Evolutionary conservation across 2,113 vertebrate species (phyloP).

Genomic region (Tautogolabrus adspersus): DNA sequence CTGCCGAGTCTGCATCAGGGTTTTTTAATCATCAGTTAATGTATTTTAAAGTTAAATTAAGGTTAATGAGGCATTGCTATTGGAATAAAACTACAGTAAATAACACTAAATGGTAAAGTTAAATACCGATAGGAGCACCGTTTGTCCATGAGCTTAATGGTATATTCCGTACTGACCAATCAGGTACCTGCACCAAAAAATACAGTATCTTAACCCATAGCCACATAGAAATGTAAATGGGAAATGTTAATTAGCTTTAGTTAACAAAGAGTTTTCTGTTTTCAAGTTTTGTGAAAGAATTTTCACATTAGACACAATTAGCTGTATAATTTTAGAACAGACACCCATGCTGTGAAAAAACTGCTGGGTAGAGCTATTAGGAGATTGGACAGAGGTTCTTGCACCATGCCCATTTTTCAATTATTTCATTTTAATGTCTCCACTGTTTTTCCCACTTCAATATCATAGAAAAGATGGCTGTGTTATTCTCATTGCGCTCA

Average conservation of each 20-base stretch:
- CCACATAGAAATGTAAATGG: neutral
- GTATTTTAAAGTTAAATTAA: no score
- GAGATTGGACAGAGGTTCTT: constrained; percentile 28
- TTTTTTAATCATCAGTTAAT: no score
- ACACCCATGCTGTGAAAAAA: neutral
- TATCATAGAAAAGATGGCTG: constrained; percentile 49
- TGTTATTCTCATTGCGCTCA: constrained; percentile 52
- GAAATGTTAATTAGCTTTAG: neutral
- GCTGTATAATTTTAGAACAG: neutral
- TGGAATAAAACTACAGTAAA: no score
- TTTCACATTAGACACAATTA: neutral
- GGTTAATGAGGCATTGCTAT: no score
- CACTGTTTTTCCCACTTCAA: constrained; percentile 50
- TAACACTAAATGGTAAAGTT: no score
- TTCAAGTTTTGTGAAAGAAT: neutral
- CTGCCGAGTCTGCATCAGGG: no score
- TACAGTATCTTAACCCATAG: no score
- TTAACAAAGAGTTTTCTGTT: neutral
- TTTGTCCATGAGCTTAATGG: no score
- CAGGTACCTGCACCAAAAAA: no score
- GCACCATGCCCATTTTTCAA: constrained; percentile 48
- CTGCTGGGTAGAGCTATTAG: neutral
- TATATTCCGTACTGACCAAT: no score
- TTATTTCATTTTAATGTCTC: constrained; percentile 58
- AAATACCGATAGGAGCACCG: no score